Conservation (phyloP, 2,888 invertebrate genomes). For the Eupithecia vulgata region DNA sequence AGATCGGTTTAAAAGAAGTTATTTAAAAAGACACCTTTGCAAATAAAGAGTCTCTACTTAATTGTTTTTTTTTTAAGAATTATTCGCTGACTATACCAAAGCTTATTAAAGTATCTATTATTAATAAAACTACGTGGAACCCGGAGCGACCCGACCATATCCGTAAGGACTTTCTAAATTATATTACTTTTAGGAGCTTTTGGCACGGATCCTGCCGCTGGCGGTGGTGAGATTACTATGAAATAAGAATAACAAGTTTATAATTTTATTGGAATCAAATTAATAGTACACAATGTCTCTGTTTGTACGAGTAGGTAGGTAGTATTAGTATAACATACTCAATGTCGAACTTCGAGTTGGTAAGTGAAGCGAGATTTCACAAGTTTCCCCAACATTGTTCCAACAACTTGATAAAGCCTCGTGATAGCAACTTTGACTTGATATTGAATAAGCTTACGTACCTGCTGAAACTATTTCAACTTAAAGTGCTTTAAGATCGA, state of each 20-base stretch:
- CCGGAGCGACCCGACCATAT: not conserved
- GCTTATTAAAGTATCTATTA: constrained; percentile 30
- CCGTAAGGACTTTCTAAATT: constrained; percentile 2
- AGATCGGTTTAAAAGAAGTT: too few species aligned
- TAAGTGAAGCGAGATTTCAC: not conserved
- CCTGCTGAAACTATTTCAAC: not conserved
- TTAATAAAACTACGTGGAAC: constrained; percentile 44
- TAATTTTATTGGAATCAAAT: not conserved
- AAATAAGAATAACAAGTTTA: not conserved
- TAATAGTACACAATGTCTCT: not conserved
- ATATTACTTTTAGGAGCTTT: not conserved
- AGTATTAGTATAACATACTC: not conserved
- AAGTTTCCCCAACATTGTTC: not conserved
- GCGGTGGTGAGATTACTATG: not conserved
- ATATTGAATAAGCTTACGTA: constrained; percentile 14
- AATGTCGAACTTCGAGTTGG: not conserved
- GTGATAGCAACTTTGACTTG: not conserved
- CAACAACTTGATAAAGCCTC: constrained; percentile 4
- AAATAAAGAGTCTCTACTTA: too few species aligned
- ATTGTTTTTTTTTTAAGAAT: too few species aligned
- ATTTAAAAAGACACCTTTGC: too few species aligned
- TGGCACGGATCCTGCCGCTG: not conserved
- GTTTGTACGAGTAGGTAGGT: not conserved
- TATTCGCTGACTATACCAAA: not conserved
- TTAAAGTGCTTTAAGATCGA: not conserved